Conservation (phyloP, 2,888 invertebrate genomes). For the Diachrysia chrysitis region DNA sequence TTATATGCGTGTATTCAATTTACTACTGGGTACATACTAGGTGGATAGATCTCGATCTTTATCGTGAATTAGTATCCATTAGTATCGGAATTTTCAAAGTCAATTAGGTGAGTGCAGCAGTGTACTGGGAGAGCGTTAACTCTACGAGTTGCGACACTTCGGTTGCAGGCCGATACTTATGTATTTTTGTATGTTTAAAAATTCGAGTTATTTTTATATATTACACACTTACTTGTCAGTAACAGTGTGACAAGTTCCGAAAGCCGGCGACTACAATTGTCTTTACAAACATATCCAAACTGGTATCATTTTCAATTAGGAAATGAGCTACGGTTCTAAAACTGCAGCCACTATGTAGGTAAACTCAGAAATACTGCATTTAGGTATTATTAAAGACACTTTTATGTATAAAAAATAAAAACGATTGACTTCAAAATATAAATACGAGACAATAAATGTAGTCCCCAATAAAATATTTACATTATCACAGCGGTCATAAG, state of each 20-base stretch:
- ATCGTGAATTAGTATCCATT: background rate
- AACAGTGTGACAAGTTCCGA: background rate
- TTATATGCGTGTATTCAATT: too few species aligned
- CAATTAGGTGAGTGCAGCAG: background rate
- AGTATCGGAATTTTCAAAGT: background rate
- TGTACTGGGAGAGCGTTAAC: too few species aligned
- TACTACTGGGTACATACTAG: too few species aligned
- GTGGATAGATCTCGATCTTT: background rate
- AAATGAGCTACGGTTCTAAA: slow-evolving; percentile 12
- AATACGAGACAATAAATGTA: background rate
- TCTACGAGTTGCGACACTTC: too few species aligned
- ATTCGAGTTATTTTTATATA: too few species aligned
- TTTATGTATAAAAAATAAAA: too few species aligned
- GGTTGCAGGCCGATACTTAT: too few species aligned
- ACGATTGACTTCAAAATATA: background rate
- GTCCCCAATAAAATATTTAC: background rate
- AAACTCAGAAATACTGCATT: background rate
- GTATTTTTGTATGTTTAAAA: too few species aligned
- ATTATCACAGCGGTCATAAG: background rate
- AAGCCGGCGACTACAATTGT: slow-evolving; percentile 11
- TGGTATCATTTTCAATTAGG: slow-evolving; percentile 23
- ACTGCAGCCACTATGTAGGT: background rate
- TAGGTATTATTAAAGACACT: too few species aligned
- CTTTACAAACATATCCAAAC: slow-evolving; percentile 22
- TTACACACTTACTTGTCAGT: background rate